Conservation (phyloP, 2,888 invertebrate genomes). For the Holacanthella duospinosa region DNA sequence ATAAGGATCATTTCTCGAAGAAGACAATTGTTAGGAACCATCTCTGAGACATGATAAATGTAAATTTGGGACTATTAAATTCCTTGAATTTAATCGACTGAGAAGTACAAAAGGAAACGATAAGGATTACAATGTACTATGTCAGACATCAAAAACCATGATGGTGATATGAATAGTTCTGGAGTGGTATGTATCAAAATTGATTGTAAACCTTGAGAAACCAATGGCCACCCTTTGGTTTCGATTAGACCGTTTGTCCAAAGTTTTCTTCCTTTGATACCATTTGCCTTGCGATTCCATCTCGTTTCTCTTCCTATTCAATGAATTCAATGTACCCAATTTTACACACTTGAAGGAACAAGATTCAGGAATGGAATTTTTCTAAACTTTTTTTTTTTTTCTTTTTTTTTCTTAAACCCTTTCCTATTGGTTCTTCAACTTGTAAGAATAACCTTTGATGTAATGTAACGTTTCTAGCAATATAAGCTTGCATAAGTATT, state of each 20-base stretch:
- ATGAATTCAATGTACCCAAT: background rate
- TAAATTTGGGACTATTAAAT: constrained; percentile 1
- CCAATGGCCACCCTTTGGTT: background rate
- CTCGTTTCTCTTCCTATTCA: background rate
- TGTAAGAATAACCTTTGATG: too few species aligned
- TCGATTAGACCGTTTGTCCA: background rate
- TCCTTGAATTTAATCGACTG: constrained; percentile 1
- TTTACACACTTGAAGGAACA: background rate
- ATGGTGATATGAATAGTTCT: background rate
- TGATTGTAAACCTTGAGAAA: background rate
- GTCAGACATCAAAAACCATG: background rate
- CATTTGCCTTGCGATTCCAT: background rate
- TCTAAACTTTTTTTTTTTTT: too few species aligned
- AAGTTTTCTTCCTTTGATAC: background rate
- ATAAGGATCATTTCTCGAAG: too few species aligned
- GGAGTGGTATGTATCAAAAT: background rate
- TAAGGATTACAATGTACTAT: background rate
- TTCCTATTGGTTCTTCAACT: too few species aligned
- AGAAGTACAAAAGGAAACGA: background rate
- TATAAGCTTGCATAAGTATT: too few species aligned
- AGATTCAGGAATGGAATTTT: background rate
- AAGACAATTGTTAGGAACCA: background rate
- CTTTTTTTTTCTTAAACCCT: too few species aligned
- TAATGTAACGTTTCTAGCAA: too few species aligned
- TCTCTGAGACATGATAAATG: background rate